These are phyloP conservation scores for Hirudinaria manillensis DNA, from an alignment of 2,888 invertebrate genomes.

Conservation along the genomic window DNA sequence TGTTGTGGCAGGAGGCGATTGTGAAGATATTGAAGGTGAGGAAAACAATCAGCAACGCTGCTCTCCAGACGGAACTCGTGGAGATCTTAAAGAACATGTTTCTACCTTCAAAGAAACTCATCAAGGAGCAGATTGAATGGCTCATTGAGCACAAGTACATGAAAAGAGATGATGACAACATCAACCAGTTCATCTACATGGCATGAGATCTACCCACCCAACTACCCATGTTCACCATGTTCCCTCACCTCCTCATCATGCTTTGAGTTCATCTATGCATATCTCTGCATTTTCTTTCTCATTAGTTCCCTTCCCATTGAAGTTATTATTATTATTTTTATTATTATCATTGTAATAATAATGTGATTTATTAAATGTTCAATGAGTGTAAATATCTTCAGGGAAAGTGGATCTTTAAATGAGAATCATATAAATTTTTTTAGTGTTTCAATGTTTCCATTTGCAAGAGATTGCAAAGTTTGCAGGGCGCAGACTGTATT, in stretches of 20 bases:
- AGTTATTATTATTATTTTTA: too few relatives aligned
- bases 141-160: slow-evolving; percentile 98
- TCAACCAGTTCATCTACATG: slow-evolving; percentile 95
- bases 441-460: too few relatives aligned
- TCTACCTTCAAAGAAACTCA: slow-evolving; percentile 96
- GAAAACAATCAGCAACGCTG: slow-evolving; percentile 84
- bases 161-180: slow-evolving; percentile 89
- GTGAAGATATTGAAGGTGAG: slow-evolving; percentile 98
- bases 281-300: slow-evolving; percentile 6
- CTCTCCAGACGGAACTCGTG: slow-evolving; percentile 90
- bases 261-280: slow-evolving; percentile 19
- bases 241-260: neutral
- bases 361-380: too few relatives aligned
- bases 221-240: neutral
- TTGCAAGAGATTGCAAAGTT: too few relatives aligned
- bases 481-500: too few relatives aligned
- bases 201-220: slow-evolving; percentile 60
- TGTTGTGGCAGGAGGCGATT: slow-evolving; percentile 74
- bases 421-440: too few relatives aligned
- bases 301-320: too few relatives aligned
- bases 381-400: too few relatives aligned
- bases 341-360: too few relatives aligned
- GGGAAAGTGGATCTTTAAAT: too few relatives aligned
- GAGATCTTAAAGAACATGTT: slow-evolving; percentile 99
- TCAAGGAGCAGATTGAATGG: slow-evolving; percentile 99